Evolutionary conservation across 2,797 vertebrate genomes (phyloP).

Genomic region (Melanotaenia maccullochi): DNA sequence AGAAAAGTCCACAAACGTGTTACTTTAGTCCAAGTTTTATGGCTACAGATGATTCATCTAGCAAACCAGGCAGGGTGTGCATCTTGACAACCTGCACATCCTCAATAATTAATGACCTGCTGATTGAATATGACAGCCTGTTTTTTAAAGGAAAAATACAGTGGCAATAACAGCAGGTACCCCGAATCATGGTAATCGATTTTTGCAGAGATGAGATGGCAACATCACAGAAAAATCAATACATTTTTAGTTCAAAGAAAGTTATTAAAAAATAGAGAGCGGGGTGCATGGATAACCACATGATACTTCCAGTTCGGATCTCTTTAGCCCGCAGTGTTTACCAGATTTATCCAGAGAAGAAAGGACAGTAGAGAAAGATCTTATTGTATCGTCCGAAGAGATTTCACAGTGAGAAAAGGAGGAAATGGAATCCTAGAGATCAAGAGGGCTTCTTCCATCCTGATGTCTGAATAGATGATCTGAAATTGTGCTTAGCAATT

Average conservation of each 20-base stretch:
- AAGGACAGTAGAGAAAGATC: conserved; percentile 48
- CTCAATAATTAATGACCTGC: conserved; percentile 68
- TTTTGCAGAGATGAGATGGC: conserved; percentile 57
- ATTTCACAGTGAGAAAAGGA: conserved; percentile 47
- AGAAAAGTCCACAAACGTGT: conserved; percentile 38
- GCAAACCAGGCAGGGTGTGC: conserved; percentile 56
- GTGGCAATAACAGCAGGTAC: conserved; percentile 47
- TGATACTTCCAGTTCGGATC: conserved; percentile 28
- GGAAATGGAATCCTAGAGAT: conserved; percentile 60
- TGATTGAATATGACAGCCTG: conserved; percentile 64
- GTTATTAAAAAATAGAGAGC: conserved; percentile 21
- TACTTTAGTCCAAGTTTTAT: conserved; percentile 49
- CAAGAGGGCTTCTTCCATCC: conserved; percentile 62
- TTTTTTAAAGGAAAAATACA: conserved; percentile 44
- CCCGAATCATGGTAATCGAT: conserved; percentile 50
- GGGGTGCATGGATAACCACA: conserved; percentile 7
- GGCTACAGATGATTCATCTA: conserved; percentile 51
- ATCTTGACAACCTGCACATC: conserved; percentile 58
- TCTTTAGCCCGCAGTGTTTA: conserved; percentile 19
- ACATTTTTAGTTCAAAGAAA: conserved; percentile 53
- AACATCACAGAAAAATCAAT: conserved; percentile 61
- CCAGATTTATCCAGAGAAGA: conserved; percentile 18
- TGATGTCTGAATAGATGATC: conserved; percentile 54
- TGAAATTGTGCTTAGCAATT: conserved; percentile 16
- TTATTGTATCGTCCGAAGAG: conserved; percentile 52